phyloP scores from a whole-genome alignment of 1,140 invertebrate species.

The Bactericera cockerelli region DNA sequence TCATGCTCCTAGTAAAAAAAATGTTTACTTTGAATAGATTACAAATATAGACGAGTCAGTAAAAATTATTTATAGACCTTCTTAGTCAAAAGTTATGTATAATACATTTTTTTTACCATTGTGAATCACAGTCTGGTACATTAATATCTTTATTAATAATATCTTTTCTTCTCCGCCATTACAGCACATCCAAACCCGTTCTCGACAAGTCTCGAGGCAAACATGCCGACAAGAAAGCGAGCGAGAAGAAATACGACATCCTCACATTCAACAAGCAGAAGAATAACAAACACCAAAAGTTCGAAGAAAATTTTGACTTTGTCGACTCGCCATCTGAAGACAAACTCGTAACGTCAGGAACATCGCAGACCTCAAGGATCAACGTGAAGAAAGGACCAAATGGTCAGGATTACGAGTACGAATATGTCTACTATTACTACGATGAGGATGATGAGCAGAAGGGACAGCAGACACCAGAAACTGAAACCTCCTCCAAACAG shows the following conservation, averaged over 20 bases:
- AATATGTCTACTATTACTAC: conserved; percentile 82
- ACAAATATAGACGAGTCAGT: too few species aligned
- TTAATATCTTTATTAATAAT: too few species aligned
- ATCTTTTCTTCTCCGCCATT: neutral
- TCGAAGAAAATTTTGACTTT: conserved; percentile 24
- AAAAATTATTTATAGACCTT: too few species aligned
- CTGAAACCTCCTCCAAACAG: neutral
- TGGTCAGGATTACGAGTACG: conserved; percentile 78
- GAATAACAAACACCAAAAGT: conserved; percentile 7
- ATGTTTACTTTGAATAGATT: too few species aligned
- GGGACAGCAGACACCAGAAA: neutral
- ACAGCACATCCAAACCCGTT: neutral
- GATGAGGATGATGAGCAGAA: conserved; percentile 47
- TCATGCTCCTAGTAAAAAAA: too few species aligned
- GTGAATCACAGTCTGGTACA: too few species aligned
- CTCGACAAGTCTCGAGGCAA: neutral
- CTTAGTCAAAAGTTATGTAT: too few species aligned
- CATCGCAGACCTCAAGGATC: conserved; percentile 38
- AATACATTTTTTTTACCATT: too few species aligned
- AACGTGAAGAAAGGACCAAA: conserved; percentile 78
- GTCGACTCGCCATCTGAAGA: conserved; percentile 23
- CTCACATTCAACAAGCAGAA: conserved; percentile 3
- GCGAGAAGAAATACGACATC: conserved; percentile 5
- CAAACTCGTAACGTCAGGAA: conserved; percentile 21
- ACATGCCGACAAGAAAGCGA: neutral